Evolutionary conservation across 2,888 invertebrate species (phyloP), one percentile per base, ranked within the genome.

Genomic region (Anodontia alba): DNA sequence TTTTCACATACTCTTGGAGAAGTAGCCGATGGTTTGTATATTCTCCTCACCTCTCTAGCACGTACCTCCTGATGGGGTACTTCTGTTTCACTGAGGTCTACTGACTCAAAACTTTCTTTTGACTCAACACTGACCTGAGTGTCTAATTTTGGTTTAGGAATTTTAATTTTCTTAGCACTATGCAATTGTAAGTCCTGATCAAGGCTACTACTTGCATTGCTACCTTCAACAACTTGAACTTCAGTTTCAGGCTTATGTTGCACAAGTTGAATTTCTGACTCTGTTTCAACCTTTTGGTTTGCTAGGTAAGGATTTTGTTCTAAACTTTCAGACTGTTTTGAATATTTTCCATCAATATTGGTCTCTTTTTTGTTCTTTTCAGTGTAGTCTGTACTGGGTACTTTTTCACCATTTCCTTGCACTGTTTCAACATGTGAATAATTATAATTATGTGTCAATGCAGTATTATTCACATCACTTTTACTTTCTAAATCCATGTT

Each of bases 1-100:
- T 87, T 88, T 71, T 82, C 83, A 62, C 78, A 76, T 31, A 76
- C 70, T 72, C 85, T 75, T 71, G 84, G 83, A 29, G 85, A 81
- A 54, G 67, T 76, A 7, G 67, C 76, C 7, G 78, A 71, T 20
- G 85, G 85, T 38, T 82, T 82, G 36, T 80, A 85, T 67, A 80
- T 73, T 23, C 82, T 78, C 46, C 43, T 78, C 33, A 69, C 33
- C 33, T 67, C 67, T 67, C 20, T 67, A 0, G 42, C 26, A 23
- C n/a, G 68, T 15, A 23, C 20, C 17, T 46, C 29, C 31, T 43
- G 43, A 38, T 43, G 26, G 26, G 43, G 10, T 17, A 49, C 10
- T 29, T 31, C 49, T 26, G 46, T 26, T 20, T 70, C 49, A 70
- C 1, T 46, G 20, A 46, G 70, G 17, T 49, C 46, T n/a, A 46